phyloP scores from a whole-genome alignment of 2,888 invertebrate species.

The Patella depressa region DNA sequence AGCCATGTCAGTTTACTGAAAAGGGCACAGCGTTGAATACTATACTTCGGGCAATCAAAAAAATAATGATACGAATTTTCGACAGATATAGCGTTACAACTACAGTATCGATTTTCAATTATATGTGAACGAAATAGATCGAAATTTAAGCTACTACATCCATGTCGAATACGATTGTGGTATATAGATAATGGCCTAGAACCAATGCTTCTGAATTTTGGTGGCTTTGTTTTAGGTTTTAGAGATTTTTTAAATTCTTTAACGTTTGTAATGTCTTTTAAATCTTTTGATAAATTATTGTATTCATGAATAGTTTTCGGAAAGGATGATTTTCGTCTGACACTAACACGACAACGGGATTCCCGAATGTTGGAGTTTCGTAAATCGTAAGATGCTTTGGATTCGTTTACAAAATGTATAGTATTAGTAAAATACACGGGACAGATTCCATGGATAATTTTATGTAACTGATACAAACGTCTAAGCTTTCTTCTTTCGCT shows the following conservation, averaged over 20 bases:
- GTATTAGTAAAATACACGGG: not conserved
- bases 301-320: not conserved
- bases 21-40: no score
- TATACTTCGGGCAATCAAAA: no score
- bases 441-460: not conserved
- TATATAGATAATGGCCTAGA: not conserved
- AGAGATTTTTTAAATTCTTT: not conserved
- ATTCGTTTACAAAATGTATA: no score
- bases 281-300: not conserved
- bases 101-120: not conserved
- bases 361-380: no score
- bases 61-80: not conserved
- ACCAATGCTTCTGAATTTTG: not conserved
- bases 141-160: not conserved
- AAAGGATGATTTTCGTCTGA: not conserved
- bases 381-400: no score
- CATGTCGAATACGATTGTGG: not conserved
- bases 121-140: not conserved
- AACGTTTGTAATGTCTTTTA: not conserved
- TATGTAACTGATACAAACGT: not conserved
- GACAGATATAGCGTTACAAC: not conserved
- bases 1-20: no score
- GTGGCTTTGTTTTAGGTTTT: not conserved
- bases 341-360: not conserved
- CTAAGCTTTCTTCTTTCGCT: not conserved